Evolutionary conservation across 2,888 invertebrate species (phyloP).

Genomic region (Serrognathus titanus): DNA sequence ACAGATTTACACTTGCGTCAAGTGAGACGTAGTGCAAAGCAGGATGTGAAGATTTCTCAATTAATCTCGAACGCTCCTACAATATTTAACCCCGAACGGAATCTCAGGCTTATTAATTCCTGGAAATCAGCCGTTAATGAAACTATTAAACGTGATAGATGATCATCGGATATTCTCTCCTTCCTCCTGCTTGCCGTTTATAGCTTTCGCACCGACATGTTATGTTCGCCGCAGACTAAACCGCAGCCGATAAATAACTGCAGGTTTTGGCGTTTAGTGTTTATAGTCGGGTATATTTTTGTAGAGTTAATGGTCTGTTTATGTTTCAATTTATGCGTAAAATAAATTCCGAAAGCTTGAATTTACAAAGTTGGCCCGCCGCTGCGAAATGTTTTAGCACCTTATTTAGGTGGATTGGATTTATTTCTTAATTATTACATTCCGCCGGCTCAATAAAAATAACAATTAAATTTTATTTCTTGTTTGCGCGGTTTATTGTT

Average conservation of each 20-base stretch:
- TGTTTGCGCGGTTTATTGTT: no score
- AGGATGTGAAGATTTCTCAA: not conserved
- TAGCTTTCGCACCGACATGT: not conserved
- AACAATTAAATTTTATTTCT: no score
- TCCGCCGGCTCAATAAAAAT: no score
- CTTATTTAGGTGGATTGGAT: not conserved
- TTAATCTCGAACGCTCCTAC: not conserved
- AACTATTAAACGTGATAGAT: conserved; percentile 8
- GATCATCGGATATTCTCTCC: not conserved
- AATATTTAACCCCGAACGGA: not conserved
- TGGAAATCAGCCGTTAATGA: conserved; percentile 7
- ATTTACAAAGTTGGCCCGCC: not conserved
- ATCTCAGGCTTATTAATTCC: conserved; percentile 1
- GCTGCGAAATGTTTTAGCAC: not conserved
- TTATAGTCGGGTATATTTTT: not conserved
- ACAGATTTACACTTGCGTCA: not conserved
- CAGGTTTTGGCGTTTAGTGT: not conserved
- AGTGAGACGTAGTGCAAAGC: no score
- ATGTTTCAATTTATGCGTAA: not conserved
- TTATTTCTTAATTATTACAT: not conserved
- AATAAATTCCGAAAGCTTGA: not conserved
- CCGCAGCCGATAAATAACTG: not conserved
- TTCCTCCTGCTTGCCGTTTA: not conserved
- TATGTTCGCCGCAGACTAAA: not conserved
- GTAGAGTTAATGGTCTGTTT: not conserved